Evolutionary conservation across 2,888 invertebrate genomes (phyloP), one percentile per base, ranked within the genome.

Genomic region (Heliconius ismenius): DNA sequence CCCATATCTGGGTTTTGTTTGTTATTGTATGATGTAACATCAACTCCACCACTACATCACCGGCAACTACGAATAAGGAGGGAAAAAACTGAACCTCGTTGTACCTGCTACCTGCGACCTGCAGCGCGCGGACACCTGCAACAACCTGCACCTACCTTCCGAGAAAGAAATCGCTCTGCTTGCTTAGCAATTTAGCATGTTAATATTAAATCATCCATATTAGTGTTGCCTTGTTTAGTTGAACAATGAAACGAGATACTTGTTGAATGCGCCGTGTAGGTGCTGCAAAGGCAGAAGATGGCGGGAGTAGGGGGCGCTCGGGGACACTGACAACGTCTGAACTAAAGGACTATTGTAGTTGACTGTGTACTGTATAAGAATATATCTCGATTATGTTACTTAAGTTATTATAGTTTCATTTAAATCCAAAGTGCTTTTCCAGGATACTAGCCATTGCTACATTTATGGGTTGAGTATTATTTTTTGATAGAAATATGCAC

Each of bases 131-230:
- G 58, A 58, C 54, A 28, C 39, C 15, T 65, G 24, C 9, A 24
- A 28, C 28, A 28, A 28, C 21, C 32, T 32, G 32, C 32, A 32
- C 15, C 54, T 18, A 21, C 6, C 21, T 77, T 78, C 76, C 26
- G 24, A 69, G 70, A 74, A 62, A 78, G 76, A 78, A 78, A 76
- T 76, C 73, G 28, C 54, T 58, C 78, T 15, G 63, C 43, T 76
- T 70, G 60, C 28, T 11, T 39, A 54, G 3, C 18, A 18, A 28
- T 49, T 24, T 18, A 68, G 9, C 21, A 28, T 21, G 26, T 49
- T 15, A 49, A 21, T 28, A 21, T 49, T 21, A 24, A 26, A 28
- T 68, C 15, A 24, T 21, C 13, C 13, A 24, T 21, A 21, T 54
- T 21, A 54, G 21, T 54, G 3, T 54, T 21, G 9, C 10, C 9